Evolutionary conservation across 2,888 invertebrate genomes (phyloP).

Genomic region (Brassicogethes aeneus): DNA sequence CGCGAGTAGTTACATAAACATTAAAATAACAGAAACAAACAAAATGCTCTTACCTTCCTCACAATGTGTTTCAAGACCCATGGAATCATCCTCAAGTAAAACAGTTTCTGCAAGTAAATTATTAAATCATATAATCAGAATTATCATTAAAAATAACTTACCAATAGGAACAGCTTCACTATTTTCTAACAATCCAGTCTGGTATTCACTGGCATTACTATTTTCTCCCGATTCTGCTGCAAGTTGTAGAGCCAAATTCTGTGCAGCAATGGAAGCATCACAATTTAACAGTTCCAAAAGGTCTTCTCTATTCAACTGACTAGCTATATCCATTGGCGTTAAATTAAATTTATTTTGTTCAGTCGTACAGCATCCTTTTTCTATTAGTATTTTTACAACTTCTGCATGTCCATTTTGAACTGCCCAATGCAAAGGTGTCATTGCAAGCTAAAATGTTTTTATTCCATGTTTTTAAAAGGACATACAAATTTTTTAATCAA

Average conservation of each 20-base stretch:
- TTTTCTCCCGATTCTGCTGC: constrained; percentile 13
- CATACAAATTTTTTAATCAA: too few species aligned
- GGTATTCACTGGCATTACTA: constrained; percentile 6
- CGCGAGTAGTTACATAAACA: too few species aligned
- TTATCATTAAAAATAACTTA: too few species aligned
- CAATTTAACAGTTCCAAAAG: constrained; percentile 49
- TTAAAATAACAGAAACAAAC: too few species aligned
- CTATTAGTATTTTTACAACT: constrained; percentile 60
- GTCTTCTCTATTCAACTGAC: constrained; percentile 54
- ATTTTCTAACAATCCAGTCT: not conserved
- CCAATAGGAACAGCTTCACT: constrained; percentile 16
- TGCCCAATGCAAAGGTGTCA: constrained; percentile 95
- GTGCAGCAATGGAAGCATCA: constrained; percentile 24
- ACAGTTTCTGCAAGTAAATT: not conserved
- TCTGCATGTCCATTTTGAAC: constrained; percentile 69
- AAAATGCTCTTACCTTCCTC: not conserved
- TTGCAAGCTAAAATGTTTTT: constrained; percentile 52
- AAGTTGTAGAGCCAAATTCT: constrained; percentile 26
- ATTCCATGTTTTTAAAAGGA: constrained; percentile 3
- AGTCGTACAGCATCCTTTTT: constrained; percentile 62
- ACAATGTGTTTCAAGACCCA: constrained; percentile 3
- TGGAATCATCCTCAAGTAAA: constrained; percentile 11
- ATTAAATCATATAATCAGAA: not conserved
- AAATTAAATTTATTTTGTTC: constrained; percentile 65
- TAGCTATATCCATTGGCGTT: constrained; percentile 58